A percentile compares a stretch with the other conserved stretches of the same genome.
Conservation (phyloP, 2,888 invertebrate species). For the Pyrrhia umbra region DNA sequence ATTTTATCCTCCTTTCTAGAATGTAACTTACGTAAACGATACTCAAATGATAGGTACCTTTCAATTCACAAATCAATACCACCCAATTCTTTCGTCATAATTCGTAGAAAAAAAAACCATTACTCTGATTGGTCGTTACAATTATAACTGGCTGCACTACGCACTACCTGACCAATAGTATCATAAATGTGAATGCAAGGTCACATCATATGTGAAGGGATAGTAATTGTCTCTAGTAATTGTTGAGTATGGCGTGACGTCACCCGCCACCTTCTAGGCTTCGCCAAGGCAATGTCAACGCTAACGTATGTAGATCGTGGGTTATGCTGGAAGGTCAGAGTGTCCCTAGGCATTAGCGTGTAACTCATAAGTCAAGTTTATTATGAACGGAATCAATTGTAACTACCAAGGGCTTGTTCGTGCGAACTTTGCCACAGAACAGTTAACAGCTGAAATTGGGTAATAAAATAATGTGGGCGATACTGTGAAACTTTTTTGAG, state of each 20-base stretch:
- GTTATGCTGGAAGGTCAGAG: constrained; percentile 40
- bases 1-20: constrained; percentile 27
- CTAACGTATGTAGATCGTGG: constrained; percentile 56
- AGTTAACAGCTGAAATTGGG: not conserved
- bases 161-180: constrained; percentile 48
- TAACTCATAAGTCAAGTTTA: constrained; percentile 43
- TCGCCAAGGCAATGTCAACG: constrained; percentile 46
- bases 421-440: not conserved
- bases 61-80: constrained; percentile 17
- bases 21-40: not conserved
- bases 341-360: constrained; percentile 30
- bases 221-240: constrained; percentile 55
- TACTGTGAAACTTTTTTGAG: too few relatives aligned
- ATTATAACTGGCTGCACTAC: constrained; percentile 9
- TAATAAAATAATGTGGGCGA: too few relatives aligned
- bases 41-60: not conserved
- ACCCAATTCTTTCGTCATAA: constrained; percentile 18
- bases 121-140: constrained; percentile 42
- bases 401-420: not conserved
- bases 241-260: constrained; percentile 48
- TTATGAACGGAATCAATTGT: constrained; percentile 14
- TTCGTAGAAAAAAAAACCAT: constrained; percentile 31
- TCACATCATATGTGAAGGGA: constrained; percentile 58
- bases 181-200: constrained; percentile 57
- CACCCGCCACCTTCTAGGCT: constrained; percentile 49